Base-by-base conservation (phyloP, 2,113 vertebrate species). In the Rhineura floridana region DNA sequence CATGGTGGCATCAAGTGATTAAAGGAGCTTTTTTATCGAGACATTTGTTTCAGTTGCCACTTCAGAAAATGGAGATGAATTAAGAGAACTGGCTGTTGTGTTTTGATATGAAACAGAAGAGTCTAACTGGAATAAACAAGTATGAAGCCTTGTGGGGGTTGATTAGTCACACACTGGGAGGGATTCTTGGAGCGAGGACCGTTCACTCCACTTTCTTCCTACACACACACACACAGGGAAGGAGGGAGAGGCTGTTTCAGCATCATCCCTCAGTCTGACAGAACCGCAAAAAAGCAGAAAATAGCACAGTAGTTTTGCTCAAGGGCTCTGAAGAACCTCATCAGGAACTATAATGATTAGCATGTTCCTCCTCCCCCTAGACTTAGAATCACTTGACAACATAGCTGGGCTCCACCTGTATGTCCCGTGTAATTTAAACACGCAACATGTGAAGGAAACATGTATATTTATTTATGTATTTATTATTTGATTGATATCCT, bases 61-160 rank as follows among this genome's bases (percentile, higher is more conserved):
- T 96, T 84, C 67, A 87, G 86, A 91, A 95, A 95, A 96, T 89
- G 83, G 91, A 95, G 91, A 90, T 83, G 84, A 94, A 95, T 94
- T 94, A 85, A 86, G 83, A 8, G 88, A 91, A 52, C 48, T 91
- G 84, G 67, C 89, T 87, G 90, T 46, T 86, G 70, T 75, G 70
- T 88, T 95, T 91, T 87, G 88, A 91, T 91, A 83, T 0, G 50
- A 91, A 84, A 82, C 91, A 88, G 87, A 87, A 89, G 89, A 92
- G 92, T 87, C 50, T 85, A 81, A 88, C 80, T 79, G 92, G 83
- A 86, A 90, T 87, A 90, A 91, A 81, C 76, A 92, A 90, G 88
- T 0, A 0, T 48, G 87, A 83, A 93, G 84, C 76, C 89, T 75
- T 8, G 79, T 10, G 81, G 70, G 90, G 76, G 87, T 78, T 36